phyloP scores from a whole-genome alignment of 2,888 invertebrate genomes.

The Dinocampus coccinellae region DNA sequence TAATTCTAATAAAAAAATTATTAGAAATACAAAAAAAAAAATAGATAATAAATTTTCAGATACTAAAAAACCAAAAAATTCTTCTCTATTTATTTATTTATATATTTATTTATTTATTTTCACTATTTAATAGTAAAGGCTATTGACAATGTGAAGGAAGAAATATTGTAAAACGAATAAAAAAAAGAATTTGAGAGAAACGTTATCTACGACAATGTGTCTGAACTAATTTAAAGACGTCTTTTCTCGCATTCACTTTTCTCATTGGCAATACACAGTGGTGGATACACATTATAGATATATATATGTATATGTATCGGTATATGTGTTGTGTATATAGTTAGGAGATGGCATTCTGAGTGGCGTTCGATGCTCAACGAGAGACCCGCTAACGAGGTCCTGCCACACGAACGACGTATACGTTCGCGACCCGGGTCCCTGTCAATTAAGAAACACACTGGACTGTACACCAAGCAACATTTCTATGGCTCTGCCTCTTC shows the following conservation, averaged over 20 bases:
- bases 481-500: conserved; percentile 58
- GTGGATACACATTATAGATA: neutral
- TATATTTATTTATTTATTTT: conserved; percentile 1
- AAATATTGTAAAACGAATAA: neutral
- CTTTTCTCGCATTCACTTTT: conserved; percentile 51
- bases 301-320: neutral
- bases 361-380: conserved; percentile 49
- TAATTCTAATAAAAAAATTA: neutral
- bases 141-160: conserved; percentile 8
- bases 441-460: conserved; percentile 68
- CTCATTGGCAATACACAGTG: conserved; percentile 7
- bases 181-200: conserved; percentile 34
- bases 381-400: conserved; percentile 62
- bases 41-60: neutral
- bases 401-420: conserved; percentile 56
- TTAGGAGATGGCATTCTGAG: conserved; percentile 58
- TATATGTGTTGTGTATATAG: conserved; percentile 44
- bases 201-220: conserved; percentile 67
- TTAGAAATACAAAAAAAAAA: too few relatives aligned
- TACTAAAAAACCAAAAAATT: neutral
- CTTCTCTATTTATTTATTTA: neutral
- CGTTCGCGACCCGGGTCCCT: conserved; percentile 56
- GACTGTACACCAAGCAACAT: conserved; percentile 66
- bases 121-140: conserved; percentile 10
- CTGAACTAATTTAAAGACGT: conserved; percentile 68